Evolutionary conservation across 2,888 invertebrate genomes (phyloP).

Genomic region (Iselma pallidipennis): DNA sequence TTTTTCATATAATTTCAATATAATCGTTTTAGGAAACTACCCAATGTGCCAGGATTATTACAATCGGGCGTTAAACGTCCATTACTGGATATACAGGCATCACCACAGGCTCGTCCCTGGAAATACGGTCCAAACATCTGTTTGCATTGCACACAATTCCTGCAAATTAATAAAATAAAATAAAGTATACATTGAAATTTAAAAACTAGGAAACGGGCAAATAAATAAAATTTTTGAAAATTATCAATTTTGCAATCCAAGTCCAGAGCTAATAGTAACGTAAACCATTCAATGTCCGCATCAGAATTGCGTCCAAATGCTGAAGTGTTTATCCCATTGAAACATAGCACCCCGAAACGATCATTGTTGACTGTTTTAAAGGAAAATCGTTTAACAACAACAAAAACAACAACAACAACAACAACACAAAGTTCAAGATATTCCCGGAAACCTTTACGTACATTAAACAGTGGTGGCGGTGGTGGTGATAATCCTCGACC

Average conservation of each 20-base stretch:
- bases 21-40: conserved; percentile 52
- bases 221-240: conserved; percentile 33
- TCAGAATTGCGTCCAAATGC: conserved; percentile 2
- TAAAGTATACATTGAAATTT: not conserved
- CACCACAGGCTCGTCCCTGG: conserved; percentile 56
- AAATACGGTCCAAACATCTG: conserved; percentile 59
- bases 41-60: conserved; percentile 58
- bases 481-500: not conserved
- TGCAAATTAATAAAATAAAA: conserved; percentile 22
- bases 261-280: conserved; percentile 3
- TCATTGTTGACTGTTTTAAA: not conserved
- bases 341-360: not conserved
- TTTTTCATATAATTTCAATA: conserved; percentile 26
- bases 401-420: not conserved
- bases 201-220: conserved; percentile 43
- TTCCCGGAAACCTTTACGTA: conserved; percentile 13
- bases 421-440: conserved; percentile 18
- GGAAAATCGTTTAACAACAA: not conserved
- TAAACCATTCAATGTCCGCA: not conserved
- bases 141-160: conserved; percentile 59
- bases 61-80: conserved; percentile 55
- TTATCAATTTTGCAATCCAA: conserved; percentile 30
- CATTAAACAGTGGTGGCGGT: too few species aligned
- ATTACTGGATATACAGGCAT: conserved; percentile 52
- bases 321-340: not conserved